These are phyloP conservation scores for Meghimatium bilineatum DNA, from an alignment of 2,888 invertebrate species.

Conservation along the genomic window DNA sequence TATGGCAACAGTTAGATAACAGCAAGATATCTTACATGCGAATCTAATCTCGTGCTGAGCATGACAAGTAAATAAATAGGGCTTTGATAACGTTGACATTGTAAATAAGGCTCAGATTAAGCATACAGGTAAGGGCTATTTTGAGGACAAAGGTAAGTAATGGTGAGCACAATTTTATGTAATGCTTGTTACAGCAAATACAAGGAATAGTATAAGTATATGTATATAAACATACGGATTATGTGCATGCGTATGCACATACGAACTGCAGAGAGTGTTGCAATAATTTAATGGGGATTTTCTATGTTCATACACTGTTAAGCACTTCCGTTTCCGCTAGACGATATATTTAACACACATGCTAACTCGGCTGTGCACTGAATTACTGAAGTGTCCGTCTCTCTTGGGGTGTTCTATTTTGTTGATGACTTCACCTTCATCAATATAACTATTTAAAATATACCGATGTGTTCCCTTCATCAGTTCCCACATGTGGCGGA, in stretches of 20 bases:
- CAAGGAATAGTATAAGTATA: too few species aligned
- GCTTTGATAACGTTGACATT: neutral
- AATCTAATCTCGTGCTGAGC: too few species aligned
- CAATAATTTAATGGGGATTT: neutral
- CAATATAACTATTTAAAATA: conserved; percentile 6
- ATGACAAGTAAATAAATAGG: too few species aligned
- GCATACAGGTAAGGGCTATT: neutral
- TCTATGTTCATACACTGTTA: neutral
- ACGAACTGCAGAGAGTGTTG: too few species aligned
- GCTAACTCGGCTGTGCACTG: neutral
- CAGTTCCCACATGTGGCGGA: conserved; percentile 3
- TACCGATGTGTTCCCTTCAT: neutral
- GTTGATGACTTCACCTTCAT: conserved; percentile 3
- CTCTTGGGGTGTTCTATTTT: neutral
- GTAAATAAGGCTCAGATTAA: neutral
- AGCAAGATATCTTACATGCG: too few species aligned
- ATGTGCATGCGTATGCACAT: too few species aligned
- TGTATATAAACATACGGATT: too few species aligned
- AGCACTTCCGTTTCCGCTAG: neutral
- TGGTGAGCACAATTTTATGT: neutral
- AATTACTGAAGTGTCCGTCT: neutral
- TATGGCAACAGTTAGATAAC: too few species aligned
- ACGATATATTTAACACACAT: neutral
- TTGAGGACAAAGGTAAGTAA: neutral
- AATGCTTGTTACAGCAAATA: too few species aligned